Evolutionary conservation across 2,113 vertebrate genomes (phyloP), one percentile per base, ranked within the genome.

Genomic region (Ancistrus triradiatus): DNA sequence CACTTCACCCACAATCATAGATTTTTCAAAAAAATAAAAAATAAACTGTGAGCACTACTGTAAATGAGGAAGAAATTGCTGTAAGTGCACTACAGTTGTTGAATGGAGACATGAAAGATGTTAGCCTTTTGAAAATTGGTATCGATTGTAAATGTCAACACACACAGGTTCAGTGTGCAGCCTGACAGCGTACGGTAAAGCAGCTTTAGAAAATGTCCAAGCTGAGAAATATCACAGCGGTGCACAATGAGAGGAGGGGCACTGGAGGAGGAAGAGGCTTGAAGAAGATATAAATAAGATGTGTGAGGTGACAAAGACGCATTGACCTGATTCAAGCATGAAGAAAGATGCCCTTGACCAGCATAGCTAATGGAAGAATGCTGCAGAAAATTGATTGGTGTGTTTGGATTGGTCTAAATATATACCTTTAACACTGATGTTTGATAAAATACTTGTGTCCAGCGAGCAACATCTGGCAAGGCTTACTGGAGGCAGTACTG

Each of bases 291-390:
- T 74, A 68, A 74, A 71, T 50, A 63, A 75, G 59, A 64, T 46
- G 35, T 40, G 37, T 22, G 7, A 61, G n/a, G 53, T 66, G 75
- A 75, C 63, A 66, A 49, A 63, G 70, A 75, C 52, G 69, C 42
- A 72, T 60, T 42, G 59, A 65, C 60, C 68, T 53, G 17, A 69
- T 63, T 70, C 77, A 74, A 14, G 4, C 50, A 67, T 53, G 62
- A 51, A 75, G 37, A 68, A 59, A 70, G 72, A 73, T 66, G 77
- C 43, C 70, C 76, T 82, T 80, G 75, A 78, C 63, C 74, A 74
- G 53, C 28, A 15, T 3, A 1, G 27, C 10, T 27, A 11, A 24
- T 42, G 8, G 35, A 38, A 52, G 62, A 59, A 33, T 15, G 1
- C 56, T 28, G 40, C 7, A 44, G 43, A 2, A 11, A n/a, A 22